Evolutionary conservation across 1,140 invertebrate genomes (phyloP).

Genomic region (Apocrypta bakeri): DNA sequence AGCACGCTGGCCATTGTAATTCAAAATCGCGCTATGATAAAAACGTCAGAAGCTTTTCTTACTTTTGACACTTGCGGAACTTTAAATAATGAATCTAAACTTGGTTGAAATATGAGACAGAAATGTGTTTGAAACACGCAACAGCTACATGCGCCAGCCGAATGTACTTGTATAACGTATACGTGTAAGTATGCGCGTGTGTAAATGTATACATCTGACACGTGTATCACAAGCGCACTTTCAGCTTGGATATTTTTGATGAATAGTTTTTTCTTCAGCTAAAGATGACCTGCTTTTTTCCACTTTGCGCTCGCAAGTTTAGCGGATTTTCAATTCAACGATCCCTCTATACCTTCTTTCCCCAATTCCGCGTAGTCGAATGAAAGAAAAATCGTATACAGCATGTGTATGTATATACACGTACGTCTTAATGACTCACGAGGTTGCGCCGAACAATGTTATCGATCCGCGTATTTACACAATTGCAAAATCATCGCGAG

Average conservation of each 20-base stretch:
- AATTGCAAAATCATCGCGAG: too few species aligned
- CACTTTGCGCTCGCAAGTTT: too few species aligned
- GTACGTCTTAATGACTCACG: too few species aligned
- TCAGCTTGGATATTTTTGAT: not conserved
- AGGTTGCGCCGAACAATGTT: too few species aligned
- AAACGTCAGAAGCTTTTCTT: not conserved
- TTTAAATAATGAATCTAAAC: conserved; percentile 1
- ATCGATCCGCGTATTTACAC: too few species aligned
- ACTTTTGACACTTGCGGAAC: not conserved
- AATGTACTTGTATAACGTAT: not conserved
- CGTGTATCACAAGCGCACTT: not conserved
- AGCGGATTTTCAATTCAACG: not conserved
- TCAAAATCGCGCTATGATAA: not conserved
- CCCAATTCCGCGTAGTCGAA: too few species aligned
- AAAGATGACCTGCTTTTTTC: not conserved
- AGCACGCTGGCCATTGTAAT: not conserved
- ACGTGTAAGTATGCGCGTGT: not conserved
- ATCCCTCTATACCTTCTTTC: too few species aligned
- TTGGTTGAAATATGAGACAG: not conserved
- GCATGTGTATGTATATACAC: too few species aligned
- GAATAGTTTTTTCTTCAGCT: not conserved
- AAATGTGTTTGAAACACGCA: not conserved
- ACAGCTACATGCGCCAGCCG: not conserved
- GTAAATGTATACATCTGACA: not conserved
- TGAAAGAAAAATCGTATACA: not conserved